Percentiles rank a stretch among this genome's conserved stretches.
These are phyloP conservation scores for Dasyornis broadbenti DNA, from an alignment of 2,113 vertebrate species.

Conservation along the genomic window DNA sequence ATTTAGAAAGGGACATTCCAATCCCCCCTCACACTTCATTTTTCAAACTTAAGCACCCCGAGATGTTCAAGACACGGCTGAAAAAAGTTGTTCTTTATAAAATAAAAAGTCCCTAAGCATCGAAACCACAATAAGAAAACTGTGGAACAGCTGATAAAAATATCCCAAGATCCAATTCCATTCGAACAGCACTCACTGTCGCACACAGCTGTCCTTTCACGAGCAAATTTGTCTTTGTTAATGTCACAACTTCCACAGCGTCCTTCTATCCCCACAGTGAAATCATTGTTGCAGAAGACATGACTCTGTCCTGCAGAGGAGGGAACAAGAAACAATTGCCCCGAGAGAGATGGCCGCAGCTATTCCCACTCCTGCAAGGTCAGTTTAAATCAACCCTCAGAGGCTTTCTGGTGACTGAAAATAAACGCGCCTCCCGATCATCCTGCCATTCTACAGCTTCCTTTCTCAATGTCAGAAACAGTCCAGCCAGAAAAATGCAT, in stretches of 20 bases:
- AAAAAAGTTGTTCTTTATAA: neutral
- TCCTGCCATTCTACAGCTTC: constrained; percentile 51
- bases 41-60: constrained; percentile 21
- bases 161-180: neutral
- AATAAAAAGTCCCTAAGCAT: neutral
- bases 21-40: neutral
- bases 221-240: constrained; percentile 39
- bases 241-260: constrained; percentile 49
- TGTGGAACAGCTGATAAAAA: neutral
- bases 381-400: constrained; percentile 45
- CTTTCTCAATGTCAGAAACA: neutral
- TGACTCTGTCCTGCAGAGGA: constrained; percentile 7
- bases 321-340: constrained; percentile 64
- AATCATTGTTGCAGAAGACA: constrained; percentile 52
- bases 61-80: neutral
- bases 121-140: neutral
- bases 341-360: constrained; percentile 33
- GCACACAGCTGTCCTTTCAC: constrained; percentile 3
- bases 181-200: neutral
- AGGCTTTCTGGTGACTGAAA: constrained; percentile 38
- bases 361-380: constrained; percentile 69
- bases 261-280: constrained; percentile 62
- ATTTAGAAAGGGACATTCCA: neutral
- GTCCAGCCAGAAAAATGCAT: constrained; percentile 10
- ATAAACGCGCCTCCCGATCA: constrained; percentile 45